Evolutionary conservation across 2,113 vertebrate species (phyloP).

Genomic region (Dipodomys merriami): DNA sequence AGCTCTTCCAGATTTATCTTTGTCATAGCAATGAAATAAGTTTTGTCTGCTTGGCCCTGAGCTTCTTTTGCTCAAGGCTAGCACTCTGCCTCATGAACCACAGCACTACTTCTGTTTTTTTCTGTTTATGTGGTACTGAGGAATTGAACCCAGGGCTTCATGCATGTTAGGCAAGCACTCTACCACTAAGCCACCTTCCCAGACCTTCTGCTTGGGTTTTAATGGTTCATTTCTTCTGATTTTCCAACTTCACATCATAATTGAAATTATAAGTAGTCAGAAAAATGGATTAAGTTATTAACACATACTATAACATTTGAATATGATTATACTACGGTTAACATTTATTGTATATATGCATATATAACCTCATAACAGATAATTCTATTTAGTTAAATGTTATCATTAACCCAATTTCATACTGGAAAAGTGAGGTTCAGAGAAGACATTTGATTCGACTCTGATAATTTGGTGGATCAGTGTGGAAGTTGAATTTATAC

Average conservation of each 20-base stretch:
- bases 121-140: no score
- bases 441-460: not conserved
- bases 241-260: not conserved
- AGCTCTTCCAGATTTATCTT: rapidly evolving
- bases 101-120: no score
- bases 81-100: no score
- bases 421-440: not conserved
- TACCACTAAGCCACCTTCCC: no score
- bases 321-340: not conserved
- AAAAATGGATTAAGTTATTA: not conserved
- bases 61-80: no score
- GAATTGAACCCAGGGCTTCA: no score
- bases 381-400: not conserved
- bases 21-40: not conserved
- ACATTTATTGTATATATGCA: not conserved
- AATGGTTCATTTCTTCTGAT: not conserved
- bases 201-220: not conserved
- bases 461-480: not conserved
- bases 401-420: not conserved
- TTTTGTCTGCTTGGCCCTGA: not conserved
- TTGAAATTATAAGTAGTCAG: not conserved
- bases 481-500: not conserved
- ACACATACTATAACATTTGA: no score
- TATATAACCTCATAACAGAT: not conserved
- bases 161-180: no score